Evolutionary conservation across 2,797 vertebrate genomes (phyloP).

Genomic region (Crocodylus rhombifer): DNA sequence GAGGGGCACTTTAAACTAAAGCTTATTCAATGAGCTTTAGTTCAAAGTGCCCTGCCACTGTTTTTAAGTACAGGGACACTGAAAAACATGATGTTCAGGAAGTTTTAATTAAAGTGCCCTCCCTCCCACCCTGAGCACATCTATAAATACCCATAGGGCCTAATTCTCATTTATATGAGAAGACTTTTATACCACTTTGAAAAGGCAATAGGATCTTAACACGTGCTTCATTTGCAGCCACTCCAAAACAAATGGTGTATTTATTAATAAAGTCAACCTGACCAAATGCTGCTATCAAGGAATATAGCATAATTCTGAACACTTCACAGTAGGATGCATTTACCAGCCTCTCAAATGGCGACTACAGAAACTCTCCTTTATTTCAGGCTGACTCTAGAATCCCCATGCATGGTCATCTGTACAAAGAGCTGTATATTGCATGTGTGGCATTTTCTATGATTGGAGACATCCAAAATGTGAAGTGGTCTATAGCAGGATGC

Average conservation of each 20-base stretch:
- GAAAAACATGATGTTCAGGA: too few species aligned
- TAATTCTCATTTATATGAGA: neutral
- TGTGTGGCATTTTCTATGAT: neutral
- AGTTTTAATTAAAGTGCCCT: too few species aligned
- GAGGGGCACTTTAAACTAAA: too few species aligned
- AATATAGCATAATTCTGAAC: accelerated
- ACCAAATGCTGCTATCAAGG: neutral
- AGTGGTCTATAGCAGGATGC: too few species aligned
- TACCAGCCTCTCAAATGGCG: neutral
- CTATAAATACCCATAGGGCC: too few species aligned
- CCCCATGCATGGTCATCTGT: too few species aligned
- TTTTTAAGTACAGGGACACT: too few species aligned
- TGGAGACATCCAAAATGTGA: neutral
- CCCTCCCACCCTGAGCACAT: too few species aligned
- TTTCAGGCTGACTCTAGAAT: neutral
- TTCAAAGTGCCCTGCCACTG: too few species aligned
- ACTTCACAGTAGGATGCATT: neutral
- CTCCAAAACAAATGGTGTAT: neutral
- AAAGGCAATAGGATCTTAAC: neutral
- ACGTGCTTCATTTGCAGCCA: neutral
- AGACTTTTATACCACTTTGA: neutral
- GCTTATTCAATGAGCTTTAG: too few species aligned
- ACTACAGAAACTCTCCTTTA: neutral
- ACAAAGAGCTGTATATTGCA: too few species aligned
- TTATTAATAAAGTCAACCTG: neutral